phyloP scores from a whole-genome alignment of 2,888 invertebrate genomes.

The Agonopterix subpropinquella region DNA sequence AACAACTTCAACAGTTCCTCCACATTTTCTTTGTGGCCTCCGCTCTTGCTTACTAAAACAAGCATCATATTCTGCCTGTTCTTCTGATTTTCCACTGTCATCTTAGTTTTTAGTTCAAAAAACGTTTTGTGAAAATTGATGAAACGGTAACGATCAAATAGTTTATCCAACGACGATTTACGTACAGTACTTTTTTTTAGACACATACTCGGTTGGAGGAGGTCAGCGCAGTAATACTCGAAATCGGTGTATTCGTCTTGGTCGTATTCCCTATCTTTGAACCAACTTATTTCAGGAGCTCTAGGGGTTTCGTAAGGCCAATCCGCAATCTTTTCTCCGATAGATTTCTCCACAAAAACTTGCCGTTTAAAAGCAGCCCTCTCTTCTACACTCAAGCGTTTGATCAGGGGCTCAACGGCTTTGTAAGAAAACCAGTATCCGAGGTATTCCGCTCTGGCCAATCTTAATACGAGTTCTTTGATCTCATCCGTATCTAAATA shows the following conservation, averaged over 20 bases:
- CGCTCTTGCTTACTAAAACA: constrained; percentile 53
- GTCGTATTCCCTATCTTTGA: constrained; percentile 15
- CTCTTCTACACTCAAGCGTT: constrained; percentile 17
- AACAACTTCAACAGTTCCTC: constrained; percentile 32
- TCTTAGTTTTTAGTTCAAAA: constrained; percentile 34
- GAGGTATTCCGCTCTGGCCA: constrained; percentile 22
- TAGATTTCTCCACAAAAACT: constrained; percentile 27
- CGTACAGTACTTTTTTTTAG: not conserved
- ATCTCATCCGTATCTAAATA: constrained; percentile 17
- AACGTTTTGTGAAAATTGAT: constrained; percentile 37
- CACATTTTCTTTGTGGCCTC: constrained; percentile 33
- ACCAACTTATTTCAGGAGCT: constrained; percentile 14
- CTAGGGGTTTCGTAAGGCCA: constrained; percentile 29
- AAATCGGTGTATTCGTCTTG: not conserved
- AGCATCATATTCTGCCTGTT: constrained; percentile 47
- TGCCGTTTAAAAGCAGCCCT: constrained; percentile 20
- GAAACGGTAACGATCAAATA: constrained; percentile 50
- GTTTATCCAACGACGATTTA: constrained; percentile 29
- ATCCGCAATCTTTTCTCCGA: constrained; percentile 15
- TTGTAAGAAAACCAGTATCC: constrained; percentile 18
- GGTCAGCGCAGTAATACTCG: not conserved
- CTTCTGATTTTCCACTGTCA: constrained; percentile 34
- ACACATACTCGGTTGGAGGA: not conserved
- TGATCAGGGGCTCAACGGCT: constrained; percentile 22
- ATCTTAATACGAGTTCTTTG: constrained; percentile 17